Percentiles rank a stretch among this genome's conserved stretches.
Evolutionary conservation across 1,140 invertebrate species (phyloP).

Genomic region (Lordiphosa mommai): DNA sequence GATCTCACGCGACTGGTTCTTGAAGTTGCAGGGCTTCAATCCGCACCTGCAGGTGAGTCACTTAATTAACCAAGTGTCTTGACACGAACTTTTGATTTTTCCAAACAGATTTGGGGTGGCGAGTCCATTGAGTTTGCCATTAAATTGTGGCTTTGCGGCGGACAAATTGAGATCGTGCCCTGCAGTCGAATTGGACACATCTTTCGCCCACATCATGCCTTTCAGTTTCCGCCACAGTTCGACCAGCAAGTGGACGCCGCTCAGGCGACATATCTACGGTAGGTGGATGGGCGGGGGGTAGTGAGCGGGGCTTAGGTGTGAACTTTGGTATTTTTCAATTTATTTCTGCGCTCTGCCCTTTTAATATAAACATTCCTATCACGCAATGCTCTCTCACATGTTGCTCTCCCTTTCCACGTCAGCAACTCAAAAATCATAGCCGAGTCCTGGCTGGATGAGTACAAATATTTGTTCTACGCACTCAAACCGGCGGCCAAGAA

Average conservation of each 20-base stretch:
- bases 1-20: conserved; percentile 88
- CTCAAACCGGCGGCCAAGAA: conserved; percentile 49
- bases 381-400: conserved; percentile 41
- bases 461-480: conserved; percentile 87
- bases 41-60: conserved; percentile 81
- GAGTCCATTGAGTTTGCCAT: conserved; percentile 99
- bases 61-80: conserved; percentile 35
- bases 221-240: conserved; percentile 84
- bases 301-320: conserved; percentile 47
- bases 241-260: conserved; percentile 30
- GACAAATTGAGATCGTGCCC: conserved; percentile 88
- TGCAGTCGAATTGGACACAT: conserved; percentile 93
- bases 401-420: conserved; percentile 61
- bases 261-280: conserved; percentile 69
- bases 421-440: conserved; percentile 89
- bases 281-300: conserved; percentile 13
- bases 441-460: conserved; percentile 94
- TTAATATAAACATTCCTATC: conserved; percentile 73
- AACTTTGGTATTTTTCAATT: conserved; percentile 75
- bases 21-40: conserved; percentile 90
- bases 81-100: no score
- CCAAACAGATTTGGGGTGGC: conserved; percentile 93
- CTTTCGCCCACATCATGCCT: conserved; percentile 88
- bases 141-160: conserved; percentile 89
- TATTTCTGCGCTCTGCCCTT: conserved; percentile 45